These are phyloP conservation scores for Prinia subflava DNA, from an alignment of 2,113 vertebrate species.

Conservation along the genomic window DNA sequence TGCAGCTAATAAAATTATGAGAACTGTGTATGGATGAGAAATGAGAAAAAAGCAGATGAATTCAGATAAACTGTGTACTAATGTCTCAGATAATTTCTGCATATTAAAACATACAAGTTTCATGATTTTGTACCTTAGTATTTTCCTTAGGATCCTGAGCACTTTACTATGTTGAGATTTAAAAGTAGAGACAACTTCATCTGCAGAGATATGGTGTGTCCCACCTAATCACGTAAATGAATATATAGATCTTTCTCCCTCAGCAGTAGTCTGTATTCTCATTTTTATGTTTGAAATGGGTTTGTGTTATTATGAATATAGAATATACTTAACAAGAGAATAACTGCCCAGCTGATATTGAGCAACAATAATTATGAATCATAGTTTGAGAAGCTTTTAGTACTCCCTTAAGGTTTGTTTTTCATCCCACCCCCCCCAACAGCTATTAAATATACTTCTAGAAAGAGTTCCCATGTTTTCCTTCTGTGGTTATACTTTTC, in stretches of 20 bases:
- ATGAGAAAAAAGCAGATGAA: not conserved
- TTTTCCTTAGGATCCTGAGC: not conserved
- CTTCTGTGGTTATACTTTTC: not conserved
- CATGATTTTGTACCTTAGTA: not conserved
- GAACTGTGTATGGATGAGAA: not conserved
- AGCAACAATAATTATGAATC: not conserved
- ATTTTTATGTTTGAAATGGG: not conserved
- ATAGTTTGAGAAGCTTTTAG: not conserved
- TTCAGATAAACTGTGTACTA: not conserved
- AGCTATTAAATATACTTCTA: not conserved
- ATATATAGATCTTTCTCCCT: not conserved
- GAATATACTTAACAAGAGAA: not conserved
- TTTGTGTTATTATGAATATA: not conserved
- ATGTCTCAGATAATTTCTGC: not conserved
- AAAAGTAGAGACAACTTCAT: not conserved
- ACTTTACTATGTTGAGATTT: not conserved
- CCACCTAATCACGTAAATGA: not conserved
- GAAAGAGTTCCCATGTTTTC: not conserved
- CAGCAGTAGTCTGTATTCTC: not conserved
- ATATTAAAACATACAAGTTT: not conserved
- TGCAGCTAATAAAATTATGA: not conserved
- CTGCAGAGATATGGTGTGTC: not conserved
- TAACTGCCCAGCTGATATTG: not conserved
- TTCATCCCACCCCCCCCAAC: rapidly evolving
- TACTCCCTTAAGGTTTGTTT: not conserved